Evolutionary conservation across 1,140 invertebrate genomes (phyloP).

Genomic region (Hyphantria cunea): DNA sequence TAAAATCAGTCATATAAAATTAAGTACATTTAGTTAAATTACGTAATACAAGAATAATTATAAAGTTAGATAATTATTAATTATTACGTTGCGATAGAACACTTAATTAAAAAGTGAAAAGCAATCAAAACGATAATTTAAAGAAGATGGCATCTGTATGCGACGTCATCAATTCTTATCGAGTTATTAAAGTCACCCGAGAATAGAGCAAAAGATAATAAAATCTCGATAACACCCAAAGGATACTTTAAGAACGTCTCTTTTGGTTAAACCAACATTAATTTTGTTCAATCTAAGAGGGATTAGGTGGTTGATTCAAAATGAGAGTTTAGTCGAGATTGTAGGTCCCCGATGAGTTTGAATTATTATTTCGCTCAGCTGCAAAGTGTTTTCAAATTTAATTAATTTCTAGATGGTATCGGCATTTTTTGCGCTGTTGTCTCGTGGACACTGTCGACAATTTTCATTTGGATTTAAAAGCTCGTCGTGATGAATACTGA

Average conservation of each 20-base stretch:
- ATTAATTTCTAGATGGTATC: constrained; percentile 28
- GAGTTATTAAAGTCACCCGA: constrained; percentile 19
- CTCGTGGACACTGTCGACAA: constrained; percentile 12
- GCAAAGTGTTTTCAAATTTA: constrained; percentile 28
- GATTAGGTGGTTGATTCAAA: constrained; percentile 30
- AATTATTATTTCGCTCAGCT: constrained; percentile 17
- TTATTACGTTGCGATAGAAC: constrained; percentile 7
- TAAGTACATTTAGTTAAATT: too few species aligned
- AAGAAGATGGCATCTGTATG: constrained; percentile 1
- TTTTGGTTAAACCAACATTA: constrained; percentile 36
- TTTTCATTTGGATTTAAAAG: constrained; percentile 5
- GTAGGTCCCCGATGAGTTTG: constrained; percentile 12
- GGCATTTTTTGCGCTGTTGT: constrained; percentile 9
- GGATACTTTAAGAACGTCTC: constrained; percentile 29
- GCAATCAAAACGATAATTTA: constrained; percentile 27
- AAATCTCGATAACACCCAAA: constrained; percentile 32
- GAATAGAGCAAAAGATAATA: constrained; percentile 23
- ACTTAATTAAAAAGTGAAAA: constrained; percentile 30
- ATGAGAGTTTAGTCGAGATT: constrained; percentile 23
- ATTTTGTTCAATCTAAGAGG: constrained; percentile 34
- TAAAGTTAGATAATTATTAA: too few species aligned
- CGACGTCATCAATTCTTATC: constrained; percentile 22
- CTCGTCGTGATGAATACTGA: constrained; percentile 1
- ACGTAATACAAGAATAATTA: neutral
- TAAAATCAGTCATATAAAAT: too few species aligned